phyloP scores from a whole-genome alignment of 2,113 vertebrate genomes.

The Oryzias melastigma region DNA sequence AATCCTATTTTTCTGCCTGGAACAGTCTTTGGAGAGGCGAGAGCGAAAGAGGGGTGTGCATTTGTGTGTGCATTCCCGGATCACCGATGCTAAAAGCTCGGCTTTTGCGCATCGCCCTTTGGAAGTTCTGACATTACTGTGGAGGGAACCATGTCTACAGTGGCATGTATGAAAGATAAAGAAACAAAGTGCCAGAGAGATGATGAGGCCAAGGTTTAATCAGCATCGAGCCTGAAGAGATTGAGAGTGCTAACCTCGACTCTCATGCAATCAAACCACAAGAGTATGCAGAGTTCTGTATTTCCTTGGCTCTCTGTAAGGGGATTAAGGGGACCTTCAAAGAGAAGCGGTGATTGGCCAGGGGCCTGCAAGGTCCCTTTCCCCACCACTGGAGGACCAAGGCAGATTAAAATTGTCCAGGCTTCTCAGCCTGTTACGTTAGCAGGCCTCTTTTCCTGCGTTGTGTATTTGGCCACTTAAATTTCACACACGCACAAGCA shows the following conservation, averaged over 20 bases:
- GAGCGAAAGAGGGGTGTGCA: constrained; percentile 64
- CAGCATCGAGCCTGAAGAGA: constrained; percentile 23
- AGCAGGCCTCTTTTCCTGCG: constrained; percentile 27
- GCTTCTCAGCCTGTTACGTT: constrained; percentile 43
- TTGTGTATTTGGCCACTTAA: constrained; percentile 44
- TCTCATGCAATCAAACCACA: constrained; percentile 10
- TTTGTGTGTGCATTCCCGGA: constrained; percentile 23
- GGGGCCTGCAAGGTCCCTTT: constrained; percentile 60
- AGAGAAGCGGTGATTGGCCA: constrained; percentile 65
- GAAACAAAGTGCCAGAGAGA: constrained; percentile 19
- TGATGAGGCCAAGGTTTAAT: constrained; percentile 22
- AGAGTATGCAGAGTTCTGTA: constrained; percentile 43
- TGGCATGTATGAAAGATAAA: constrained; percentile 13
- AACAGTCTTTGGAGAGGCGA: constrained; percentile 48
- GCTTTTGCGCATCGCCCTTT: constrained; percentile 28
- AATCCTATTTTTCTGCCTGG: constrained; percentile 71
- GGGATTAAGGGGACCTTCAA: constrained; percentile 78
- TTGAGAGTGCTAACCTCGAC: constrained; percentile 21
- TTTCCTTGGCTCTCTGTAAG: constrained; percentile 58
- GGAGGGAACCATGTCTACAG: constrained; percentile 44
- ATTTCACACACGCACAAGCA: constrained; percentile 40
- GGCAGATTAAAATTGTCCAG: constrained; percentile 69
- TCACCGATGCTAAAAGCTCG: constrained; percentile 50
- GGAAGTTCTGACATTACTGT: constrained; percentile 42
- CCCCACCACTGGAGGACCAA: constrained; percentile 54